phyloP scores from a whole-genome alignment of 37 sponge, comb jelly and placozoan genomes.

The Dysidea cf. avara region DNA sequence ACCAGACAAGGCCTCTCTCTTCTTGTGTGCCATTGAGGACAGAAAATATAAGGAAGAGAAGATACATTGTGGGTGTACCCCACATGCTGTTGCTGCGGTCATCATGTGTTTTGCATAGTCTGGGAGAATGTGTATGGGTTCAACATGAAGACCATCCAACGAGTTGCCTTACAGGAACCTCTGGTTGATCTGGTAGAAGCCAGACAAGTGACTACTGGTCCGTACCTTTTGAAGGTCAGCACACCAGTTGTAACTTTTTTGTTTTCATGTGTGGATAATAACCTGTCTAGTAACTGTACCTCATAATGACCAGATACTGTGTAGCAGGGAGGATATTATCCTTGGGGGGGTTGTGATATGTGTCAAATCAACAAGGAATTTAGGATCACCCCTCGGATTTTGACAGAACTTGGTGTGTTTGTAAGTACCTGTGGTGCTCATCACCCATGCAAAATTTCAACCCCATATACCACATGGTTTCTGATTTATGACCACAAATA shows the following conservation, averaged over 20 bases:
- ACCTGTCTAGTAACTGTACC: no score
- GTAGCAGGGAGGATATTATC: no score
- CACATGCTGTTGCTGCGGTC: slow-evolving; percentile 1
- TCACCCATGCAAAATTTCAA: no score
- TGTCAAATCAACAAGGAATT: no score
- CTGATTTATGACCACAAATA: no score
- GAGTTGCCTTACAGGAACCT: slow-evolving; percentile 90
- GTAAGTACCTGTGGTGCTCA: no score
- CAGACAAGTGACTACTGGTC: slow-evolving; percentile 68
- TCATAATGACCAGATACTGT: no score
- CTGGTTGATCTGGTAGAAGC: slow-evolving; percentile 96
- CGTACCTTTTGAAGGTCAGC: slow-evolving; percentile 73
- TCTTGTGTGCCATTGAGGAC: slow-evolving; percentile 93
- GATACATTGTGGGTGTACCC: slow-evolving; percentile 72
- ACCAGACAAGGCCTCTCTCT: slow-evolving; percentile 91
- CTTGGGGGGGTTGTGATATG: no score
- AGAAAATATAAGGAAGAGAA: slow-evolving; percentile 97
- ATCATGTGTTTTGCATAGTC: no score
- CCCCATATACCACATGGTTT: no score
- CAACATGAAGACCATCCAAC: slow-evolving; percentile 91
- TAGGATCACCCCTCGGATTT: no score
- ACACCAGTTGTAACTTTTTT: not conserved
- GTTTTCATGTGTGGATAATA: not conserved
- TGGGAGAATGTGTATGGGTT: slow-evolving; percentile 99
- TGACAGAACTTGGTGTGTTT: no score